Percentiles rank a stretch among this genome's conserved stretches.
Evolutionary conservation across 1,140 invertebrate genomes (phyloP).

Genomic region (Procambarus clarkii): DNA sequence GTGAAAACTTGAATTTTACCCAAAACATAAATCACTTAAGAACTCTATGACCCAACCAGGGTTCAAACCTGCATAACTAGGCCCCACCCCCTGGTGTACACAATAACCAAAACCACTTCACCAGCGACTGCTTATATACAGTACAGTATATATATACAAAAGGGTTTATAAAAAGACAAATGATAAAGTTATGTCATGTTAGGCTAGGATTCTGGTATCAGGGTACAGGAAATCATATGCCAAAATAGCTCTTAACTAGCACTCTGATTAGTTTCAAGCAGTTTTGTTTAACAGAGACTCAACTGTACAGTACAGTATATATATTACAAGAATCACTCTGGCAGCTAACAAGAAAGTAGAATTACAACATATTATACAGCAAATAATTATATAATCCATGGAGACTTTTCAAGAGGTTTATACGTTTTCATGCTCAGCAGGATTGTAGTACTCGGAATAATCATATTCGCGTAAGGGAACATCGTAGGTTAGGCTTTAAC

Average conservation of each 20-base stretch:
- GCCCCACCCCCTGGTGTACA: too few relatives aligned
- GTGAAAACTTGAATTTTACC: too few relatives aligned
- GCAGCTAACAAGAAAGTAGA: not conserved
- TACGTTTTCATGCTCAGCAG: not conserved
- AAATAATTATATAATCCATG: not conserved
- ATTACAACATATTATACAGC: not conserved
- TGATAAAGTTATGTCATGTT: too few relatives aligned
- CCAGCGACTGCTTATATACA: too few relatives aligned
- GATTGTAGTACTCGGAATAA: slow-evolving; percentile 84
- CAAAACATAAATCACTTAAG: too few relatives aligned
- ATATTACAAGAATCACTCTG: not conserved
- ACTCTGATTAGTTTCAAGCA: not conserved
- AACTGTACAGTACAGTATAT: not conserved
- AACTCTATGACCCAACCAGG: too few relatives aligned
- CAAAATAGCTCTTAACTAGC: too few relatives aligned
- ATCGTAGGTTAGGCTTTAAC: slow-evolving; percentile 87
- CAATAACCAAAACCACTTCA: too few relatives aligned
- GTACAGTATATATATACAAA: too few relatives aligned
- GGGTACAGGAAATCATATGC: not conserved
- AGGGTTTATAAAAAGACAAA: too few relatives aligned
- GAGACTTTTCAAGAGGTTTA: not conserved
- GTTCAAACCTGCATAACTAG: too few relatives aligned
- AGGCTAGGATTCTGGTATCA: not conserved
- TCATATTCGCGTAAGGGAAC: slow-evolving; percentile 88
- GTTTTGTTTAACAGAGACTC: not conserved